Conservation (phyloP, 2,113 vertebrate species). For the Xyliphius kryptos region DNA sequence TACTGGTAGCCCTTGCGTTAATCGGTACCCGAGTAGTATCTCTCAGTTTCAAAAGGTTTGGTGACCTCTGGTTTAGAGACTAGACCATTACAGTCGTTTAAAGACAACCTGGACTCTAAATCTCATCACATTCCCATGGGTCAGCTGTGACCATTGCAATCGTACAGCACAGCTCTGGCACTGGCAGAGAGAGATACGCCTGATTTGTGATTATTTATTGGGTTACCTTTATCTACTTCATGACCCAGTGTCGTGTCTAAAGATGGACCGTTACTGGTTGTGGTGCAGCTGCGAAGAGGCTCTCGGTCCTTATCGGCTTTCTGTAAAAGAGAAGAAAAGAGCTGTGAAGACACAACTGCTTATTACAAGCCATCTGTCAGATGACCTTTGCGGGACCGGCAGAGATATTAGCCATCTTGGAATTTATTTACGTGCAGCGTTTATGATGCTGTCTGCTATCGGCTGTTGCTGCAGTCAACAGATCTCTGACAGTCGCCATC, state of each 20-base stretch:
- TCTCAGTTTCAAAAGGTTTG: no score
- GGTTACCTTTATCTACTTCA: conserved; percentile 45
- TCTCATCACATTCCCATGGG: no score
- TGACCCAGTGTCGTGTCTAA: conserved; percentile 34
- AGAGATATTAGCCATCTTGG: conserved; percentile 8
- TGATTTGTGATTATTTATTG: conserved; percentile 21
- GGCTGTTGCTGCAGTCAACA: conserved; percentile 2
- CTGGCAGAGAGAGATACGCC: neutral
- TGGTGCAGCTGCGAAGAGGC: conserved; percentile 48
- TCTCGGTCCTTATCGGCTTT: conserved; percentile 39
- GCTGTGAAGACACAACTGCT: conserved; percentile 53
- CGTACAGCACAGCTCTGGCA: neutral
- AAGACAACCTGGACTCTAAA: no score
- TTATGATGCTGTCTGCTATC: conserved; percentile 4
- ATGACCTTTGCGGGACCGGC: conserved; percentile 42
- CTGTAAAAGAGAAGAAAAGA: conserved; percentile 48
- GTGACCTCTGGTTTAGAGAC: no score
- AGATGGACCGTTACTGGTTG: conserved; percentile 38
- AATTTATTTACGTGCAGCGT: conserved; percentile 12
- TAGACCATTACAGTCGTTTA: no score
- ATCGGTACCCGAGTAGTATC: no score
- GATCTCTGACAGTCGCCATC: neutral
- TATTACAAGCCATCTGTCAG: conserved; percentile 53
- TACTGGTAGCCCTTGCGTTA: no score
- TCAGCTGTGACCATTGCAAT: conserved; percentile 3